Conservation (phyloP, 2,797 vertebrate species). For the Leuciscus waleckii region DNA sequence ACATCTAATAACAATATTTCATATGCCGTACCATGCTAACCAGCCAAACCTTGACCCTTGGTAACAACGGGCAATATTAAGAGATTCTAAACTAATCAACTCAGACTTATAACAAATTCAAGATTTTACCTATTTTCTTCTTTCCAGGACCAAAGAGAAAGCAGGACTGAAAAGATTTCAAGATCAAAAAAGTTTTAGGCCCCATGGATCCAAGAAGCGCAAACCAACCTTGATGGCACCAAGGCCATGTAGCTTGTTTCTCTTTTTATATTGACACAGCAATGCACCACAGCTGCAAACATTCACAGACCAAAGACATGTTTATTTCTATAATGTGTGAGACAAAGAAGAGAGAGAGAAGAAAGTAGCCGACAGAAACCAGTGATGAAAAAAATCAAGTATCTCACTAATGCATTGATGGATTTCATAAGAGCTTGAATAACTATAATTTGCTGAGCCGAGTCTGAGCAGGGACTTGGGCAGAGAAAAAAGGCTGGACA, state of each 20-base stretch:
- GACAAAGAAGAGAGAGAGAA: constrained; percentile 36
- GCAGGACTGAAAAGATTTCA: constrained; percentile 3
- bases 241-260: constrained; percentile 29
- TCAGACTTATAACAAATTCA: background rate
- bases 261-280: constrained; percentile 32
- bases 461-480: constrained; percentile 66
- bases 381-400: constrained; percentile 18
- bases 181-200: constrained; percentile 1
- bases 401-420: constrained; percentile 59
- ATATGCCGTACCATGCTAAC: background rate
- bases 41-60: background rate
- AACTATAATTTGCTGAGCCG: constrained; percentile 71
- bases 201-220: constrained; percentile 5
- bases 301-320: constrained; percentile 33
- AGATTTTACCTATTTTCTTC: background rate
- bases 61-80: background rate
- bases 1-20: background rate
- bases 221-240: constrained; percentile 29
- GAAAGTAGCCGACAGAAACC: background rate
- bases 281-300: constrained; percentile 43
- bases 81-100: background rate
- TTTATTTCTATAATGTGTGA: constrained; percentile 22
- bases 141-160: background rate
- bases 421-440: constrained; percentile 66
- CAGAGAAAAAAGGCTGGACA: constrained; percentile 63